Base-by-base conservation (phyloP, 1,140 invertebrate species). In the Geopemphigus sp. region DNA sequence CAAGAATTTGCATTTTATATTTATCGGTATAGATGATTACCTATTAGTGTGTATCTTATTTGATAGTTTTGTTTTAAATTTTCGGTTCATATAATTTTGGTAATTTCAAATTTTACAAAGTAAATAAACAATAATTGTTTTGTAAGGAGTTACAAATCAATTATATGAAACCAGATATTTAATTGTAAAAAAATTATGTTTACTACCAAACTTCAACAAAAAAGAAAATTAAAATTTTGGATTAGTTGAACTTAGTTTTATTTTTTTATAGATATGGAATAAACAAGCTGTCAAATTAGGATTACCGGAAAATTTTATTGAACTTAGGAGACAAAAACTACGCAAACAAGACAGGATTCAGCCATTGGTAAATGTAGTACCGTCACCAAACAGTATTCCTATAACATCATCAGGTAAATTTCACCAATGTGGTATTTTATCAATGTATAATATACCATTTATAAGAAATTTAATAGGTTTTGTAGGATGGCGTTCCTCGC, bases 401-500 rank as follows among this genome's bases (percentile, higher is more conserved):
- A 11, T 32, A n/a, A 78, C 57, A 11, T 78, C 74, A 0, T 78
- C 74, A 6, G 74, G 74, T 78, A 47, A n/a, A 12, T n/a, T 26
- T 47, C 47, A 2, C n/a, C 22, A 24, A 10, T 11, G 11, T 24
- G 24, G 10, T n/a, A 57, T 15, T 19, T 0, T 19, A 32, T 17
- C 26, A 12, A 50, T n/a, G n/a, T n/a, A n/a, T n/a, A n/a, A n/a
- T n/a, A 39, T 6, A 73, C 24, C 6, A 73, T 32, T 56, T 26
- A 32, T 8, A 24, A 50, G 29, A 8, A 8, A 19, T 1, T 63
- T 32, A 0, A 85, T 84, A 84, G 85, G 84, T 24, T 82, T 85
- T 78, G 81, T 87, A 72, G 87, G 87, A 29, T 86, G 86, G 84
- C 84, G 87, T 80, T 87, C 85, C 53, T 84, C 85, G 19, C 80